Conservation (phyloP, 2,113 vertebrate genomes). For the Prolemur simus region DNA sequence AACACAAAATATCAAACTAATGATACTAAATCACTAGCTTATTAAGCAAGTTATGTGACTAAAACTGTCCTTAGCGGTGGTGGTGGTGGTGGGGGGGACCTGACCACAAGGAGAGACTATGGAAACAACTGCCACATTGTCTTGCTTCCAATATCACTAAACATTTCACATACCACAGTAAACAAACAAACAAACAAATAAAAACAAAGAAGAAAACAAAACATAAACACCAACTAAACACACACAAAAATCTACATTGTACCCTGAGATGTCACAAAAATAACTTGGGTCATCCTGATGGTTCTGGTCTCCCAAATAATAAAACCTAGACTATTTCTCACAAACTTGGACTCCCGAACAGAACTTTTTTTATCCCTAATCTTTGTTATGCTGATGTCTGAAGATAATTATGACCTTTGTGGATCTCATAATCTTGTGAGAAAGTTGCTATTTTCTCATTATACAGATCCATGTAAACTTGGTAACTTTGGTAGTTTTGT, state of each 20-base stretch:
- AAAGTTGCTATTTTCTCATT: slow-evolving; percentile 17
- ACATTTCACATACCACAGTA: neutral
- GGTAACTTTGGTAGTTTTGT: neutral
- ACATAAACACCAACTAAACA: neutral
- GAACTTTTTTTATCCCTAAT: neutral
- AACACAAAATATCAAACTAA: slow-evolving; percentile 44
- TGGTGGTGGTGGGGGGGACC: neutral
- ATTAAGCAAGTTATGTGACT: neutral
- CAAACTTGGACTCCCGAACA: neutral
- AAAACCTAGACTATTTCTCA: slow-evolving; percentile 1
- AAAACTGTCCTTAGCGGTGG: neutral
- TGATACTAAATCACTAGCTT: slow-evolving; percentile 6
- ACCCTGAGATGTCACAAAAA: slow-evolving; percentile 1
- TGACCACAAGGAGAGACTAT: neutral
- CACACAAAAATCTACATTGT: neutral
- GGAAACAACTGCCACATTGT: neutral
- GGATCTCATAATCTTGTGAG: neutral
- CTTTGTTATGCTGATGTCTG: neutral
- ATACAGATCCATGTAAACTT: neutral
- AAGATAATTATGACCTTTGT: neutral
- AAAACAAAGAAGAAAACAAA: neutral
- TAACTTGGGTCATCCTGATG: neutral
- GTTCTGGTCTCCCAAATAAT: neutral
- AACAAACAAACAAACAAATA: neutral
- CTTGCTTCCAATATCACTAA: neutral